Conservation (phyloP, 2,113 vertebrate species). For the Corythaixoides concolor region DNA sequence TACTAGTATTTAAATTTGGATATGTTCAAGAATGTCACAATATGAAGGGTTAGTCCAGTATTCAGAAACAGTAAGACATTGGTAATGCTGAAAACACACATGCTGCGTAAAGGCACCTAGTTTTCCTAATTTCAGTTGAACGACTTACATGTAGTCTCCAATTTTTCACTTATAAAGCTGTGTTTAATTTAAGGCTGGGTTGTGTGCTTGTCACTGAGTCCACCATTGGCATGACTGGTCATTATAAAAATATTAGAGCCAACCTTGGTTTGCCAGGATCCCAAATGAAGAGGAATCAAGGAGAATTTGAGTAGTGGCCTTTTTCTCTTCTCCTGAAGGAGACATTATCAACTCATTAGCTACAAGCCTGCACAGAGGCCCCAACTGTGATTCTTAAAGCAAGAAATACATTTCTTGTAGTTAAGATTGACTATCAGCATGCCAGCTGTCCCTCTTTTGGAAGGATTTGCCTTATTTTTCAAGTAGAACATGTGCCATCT, state of each 20-base stretch:
- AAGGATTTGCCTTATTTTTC: slow-evolving; percentile 64
- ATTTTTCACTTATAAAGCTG: neutral
- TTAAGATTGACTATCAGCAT: slow-evolving; percentile 64
- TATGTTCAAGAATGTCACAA: neutral
- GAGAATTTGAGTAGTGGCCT: slow-evolving; percentile 63
- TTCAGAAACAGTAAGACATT: neutral
- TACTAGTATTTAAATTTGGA: slow-evolving; percentile 23
- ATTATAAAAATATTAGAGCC: slow-evolving; percentile 35
- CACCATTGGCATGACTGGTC: neutral
- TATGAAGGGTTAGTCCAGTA: neutral
- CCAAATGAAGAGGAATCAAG: slow-evolving; percentile 50
- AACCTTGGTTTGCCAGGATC: slow-evolving; percentile 40
- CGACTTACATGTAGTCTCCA: neutral
- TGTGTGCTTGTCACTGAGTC: neutral
- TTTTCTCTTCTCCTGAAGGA: slow-evolving; percentile 63
- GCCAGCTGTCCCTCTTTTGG: slow-evolving; percentile 70
- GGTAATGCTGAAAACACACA: neutral
- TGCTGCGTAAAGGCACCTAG: neutral
- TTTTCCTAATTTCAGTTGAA: neutral
- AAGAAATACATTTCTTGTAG: slow-evolving; percentile 56
- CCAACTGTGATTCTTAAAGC: slow-evolving; percentile 67
- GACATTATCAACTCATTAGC: slow-evolving; percentile 65
- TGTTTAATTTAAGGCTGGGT: slow-evolving; percentile 12
- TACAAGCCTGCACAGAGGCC: slow-evolving; percentile 51
- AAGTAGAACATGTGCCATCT: slow-evolving; percentile 68